Percentiles rank a stretch among this genome's conserved stretches.
Conservation (phyloP, 2,888 invertebrate species). For the Linnaemya tessellans region DNA sequence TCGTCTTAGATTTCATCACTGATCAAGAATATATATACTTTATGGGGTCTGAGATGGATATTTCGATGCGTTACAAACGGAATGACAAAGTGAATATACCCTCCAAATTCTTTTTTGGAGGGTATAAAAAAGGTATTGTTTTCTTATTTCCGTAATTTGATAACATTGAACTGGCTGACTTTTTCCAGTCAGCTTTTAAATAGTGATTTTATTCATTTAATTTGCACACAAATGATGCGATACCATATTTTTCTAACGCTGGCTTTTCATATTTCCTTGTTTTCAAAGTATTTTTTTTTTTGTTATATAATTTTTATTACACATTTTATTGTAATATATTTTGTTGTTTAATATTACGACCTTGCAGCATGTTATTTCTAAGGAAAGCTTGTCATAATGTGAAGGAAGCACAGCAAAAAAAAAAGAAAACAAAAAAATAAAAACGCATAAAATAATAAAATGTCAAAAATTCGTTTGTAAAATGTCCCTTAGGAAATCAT, state of each 20-base stretch:
- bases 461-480: constrained; percentile 72
- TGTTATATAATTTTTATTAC: constrained; percentile 48
- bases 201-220: constrained; percentile 54
- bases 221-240: constrained; percentile 33
- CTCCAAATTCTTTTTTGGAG: too few relatives aligned
- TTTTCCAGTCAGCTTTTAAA: constrained; percentile 17
- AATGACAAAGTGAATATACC: too few relatives aligned
- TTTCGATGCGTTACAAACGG: too few relatives aligned
- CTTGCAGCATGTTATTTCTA: constrained; percentile 59
- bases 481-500: constrained; percentile 73
- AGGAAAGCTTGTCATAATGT: constrained; percentile 45
- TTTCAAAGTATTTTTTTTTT: constrained; percentile 8
- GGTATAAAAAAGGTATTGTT: constrained; percentile 36
- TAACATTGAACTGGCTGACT: constrained; percentile 19
- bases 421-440: too few relatives aligned
- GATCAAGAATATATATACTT: too few relatives aligned
- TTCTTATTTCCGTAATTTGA: constrained; percentile 32
- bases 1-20: too few relatives aligned
- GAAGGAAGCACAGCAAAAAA: constrained; percentile 9
- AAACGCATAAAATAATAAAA: constrained; percentile 70
- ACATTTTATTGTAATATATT: constrained; percentile 28
- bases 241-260: constrained; percentile 16
- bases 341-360: constrained; percentile 57
- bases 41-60: too few relatives aligned
- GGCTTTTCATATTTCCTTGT: constrained; percentile 4